Evolutionary conservation across 1,140 invertebrate species (phyloP).

Genomic region (Andrena cerasifolii): DNA sequence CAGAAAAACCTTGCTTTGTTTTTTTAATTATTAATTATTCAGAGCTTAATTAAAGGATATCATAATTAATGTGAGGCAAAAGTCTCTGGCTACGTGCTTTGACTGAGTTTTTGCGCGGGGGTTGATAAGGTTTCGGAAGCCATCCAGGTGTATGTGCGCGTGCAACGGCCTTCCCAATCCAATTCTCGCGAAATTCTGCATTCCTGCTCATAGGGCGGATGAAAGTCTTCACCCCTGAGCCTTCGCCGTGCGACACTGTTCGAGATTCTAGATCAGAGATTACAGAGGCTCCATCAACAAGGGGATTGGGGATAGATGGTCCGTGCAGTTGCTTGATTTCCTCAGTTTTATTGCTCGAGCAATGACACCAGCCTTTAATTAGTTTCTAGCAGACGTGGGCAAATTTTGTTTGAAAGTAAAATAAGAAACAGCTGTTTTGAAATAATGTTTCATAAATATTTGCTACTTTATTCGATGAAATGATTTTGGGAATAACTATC

Average conservation of each 20-base stretch:
- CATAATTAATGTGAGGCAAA: background rate
- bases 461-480: too few relatives aligned
- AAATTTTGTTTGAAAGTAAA: too few relatives aligned
- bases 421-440: too few relatives aligned
- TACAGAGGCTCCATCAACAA: background rate
- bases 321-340: too few relatives aligned
- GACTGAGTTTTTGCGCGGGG: background rate
- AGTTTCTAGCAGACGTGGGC: too few relatives aligned
- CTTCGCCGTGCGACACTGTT: background rate
- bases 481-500: too few relatives aligned
- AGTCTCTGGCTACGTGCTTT: background rate
- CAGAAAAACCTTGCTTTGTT: background rate
- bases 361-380: too few relatives aligned
- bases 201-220: slow-evolving; percentile 7
- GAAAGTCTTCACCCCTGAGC: slow-evolving; percentile 33
- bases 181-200: slow-evolving; percentile 57
- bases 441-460: too few relatives aligned
- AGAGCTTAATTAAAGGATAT: too few relatives aligned
- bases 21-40: too few relatives aligned
- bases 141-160: slow-evolving; percentile 29
- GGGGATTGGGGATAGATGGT: too few relatives aligned
- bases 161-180: slow-evolving; percentile 51
- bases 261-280: background rate
- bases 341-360: too few relatives aligned
- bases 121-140: slow-evolving; percentile 71